A percentile compares a stretch with the other conserved stretches of the same genome.
Conservation (phyloP, 2,113 vertebrate species). For the Agelaius tricolor region DNA sequence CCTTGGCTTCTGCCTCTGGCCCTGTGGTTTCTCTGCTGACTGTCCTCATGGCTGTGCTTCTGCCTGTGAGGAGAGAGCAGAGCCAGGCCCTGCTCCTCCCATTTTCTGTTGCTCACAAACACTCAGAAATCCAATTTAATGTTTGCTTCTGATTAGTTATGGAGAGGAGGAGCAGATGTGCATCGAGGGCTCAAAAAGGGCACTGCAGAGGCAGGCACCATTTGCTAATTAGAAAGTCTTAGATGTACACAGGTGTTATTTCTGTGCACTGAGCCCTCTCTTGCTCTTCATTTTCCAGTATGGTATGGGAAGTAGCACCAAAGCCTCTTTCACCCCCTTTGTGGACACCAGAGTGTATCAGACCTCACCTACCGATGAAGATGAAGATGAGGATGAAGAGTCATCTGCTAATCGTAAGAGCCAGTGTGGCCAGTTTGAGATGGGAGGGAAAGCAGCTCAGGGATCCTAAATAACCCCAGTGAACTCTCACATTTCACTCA, state of each 20-base stretch:
- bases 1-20: not conserved
- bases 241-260: not conserved
- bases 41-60: not conserved
- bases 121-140: not conserved
- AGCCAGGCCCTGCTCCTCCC: not conserved
- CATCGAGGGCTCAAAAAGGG: not conserved
- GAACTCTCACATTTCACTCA: not conserved
- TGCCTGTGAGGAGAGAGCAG: not conserved
- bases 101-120: not conserved
- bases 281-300: conserved; percentile 77
- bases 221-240: not conserved
- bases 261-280: not conserved
- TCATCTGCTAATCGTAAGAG: conserved; percentile 84
- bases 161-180: not conserved
- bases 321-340: conserved; percentile 96
- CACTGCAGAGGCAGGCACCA: accelerated
- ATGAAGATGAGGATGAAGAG: conserved; percentile 85
- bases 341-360: conserved; percentile 96
- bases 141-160: not conserved
- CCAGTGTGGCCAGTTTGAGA: not conserved
- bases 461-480: not conserved
- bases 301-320: conserved; percentile 89
- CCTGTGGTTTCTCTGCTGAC: not conserved
- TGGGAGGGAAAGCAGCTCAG: not conserved
- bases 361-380: conserved; percentile 93